Evolutionary conservation across 2,888 invertebrate genomes (phyloP), one percentile per base, ranked within the genome.

Genomic region (Oscheius sp.): DNA sequence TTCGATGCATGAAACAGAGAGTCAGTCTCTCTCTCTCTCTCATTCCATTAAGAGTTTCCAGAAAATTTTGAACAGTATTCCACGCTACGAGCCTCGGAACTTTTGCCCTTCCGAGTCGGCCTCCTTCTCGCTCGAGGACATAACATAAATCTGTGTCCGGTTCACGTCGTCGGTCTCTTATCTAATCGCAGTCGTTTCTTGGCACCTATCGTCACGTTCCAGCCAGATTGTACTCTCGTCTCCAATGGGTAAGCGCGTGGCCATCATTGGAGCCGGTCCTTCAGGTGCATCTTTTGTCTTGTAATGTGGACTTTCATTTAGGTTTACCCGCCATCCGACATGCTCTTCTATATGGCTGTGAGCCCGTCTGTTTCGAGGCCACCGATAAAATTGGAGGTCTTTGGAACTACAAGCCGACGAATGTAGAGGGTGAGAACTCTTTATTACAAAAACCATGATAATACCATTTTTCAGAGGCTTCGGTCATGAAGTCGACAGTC

Each of bases 401-500:
- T 1, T 90, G 90, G 90, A 79, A 81, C 59, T 85, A 82, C 79
- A 85, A 86, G 60, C 79, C 80, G 7, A 70, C 78, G 32, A 51
- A 72, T 62, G 57, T 53, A 2, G 72, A 72, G 51, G 72, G 72
- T 72, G 42, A 42, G 42, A 42, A 48, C 1, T 33, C 32, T 33
- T 33, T 58, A 42, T 42, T 0, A 42, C 42, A 42, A 42, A 42
- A 21, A 21, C 21, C 21, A 21, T 21, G 21, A 21, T 21, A 21
- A 21, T 21, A 21, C 21, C 21, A 21, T 21, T 21, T 51, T 84
- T 84, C 83, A 63, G 81, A 84, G 66, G 82, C 84, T 0, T 89
- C 88, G 0, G 89, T 89, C 5, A 90, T 89, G 87, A 85, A 88
- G 42, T 85, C 86, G 2, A 90, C 90, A 0, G 86, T 90, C 32